Evolutionary conservation across 1,140 invertebrate species (phyloP).

Genomic region (Zeugodacus cucurbitae): DNA sequence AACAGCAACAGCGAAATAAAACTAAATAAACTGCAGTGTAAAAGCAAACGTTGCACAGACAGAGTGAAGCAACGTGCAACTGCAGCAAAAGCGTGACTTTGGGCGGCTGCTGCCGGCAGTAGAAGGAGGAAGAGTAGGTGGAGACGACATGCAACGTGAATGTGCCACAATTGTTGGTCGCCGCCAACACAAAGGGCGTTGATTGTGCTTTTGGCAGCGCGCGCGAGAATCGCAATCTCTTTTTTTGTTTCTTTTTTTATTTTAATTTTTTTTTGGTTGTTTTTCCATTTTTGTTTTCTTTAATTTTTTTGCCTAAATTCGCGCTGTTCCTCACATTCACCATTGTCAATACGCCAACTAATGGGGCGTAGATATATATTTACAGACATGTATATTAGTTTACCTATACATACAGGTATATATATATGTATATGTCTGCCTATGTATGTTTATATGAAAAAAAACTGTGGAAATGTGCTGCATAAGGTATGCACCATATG

Average conservation of each 20-base stretch:
- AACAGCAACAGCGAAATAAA: too few relatives aligned
- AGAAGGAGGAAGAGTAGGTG: not conserved
- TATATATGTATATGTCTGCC: not conserved
- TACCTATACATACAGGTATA: too few relatives aligned
- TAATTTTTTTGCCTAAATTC: not conserved
- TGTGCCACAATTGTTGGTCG: not conserved
- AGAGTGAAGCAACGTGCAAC: not conserved
- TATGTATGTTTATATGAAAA: not conserved
- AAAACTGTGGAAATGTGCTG: not conserved
- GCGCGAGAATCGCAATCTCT: not conserved
- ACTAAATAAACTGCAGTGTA: too few relatives aligned
- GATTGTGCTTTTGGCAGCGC: slow-evolving; percentile 32
- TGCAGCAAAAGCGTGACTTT: not conserved
- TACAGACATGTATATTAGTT: not conserved
- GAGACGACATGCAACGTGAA: not conserved
- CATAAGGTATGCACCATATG: not conserved
- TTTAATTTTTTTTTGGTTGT: not conserved
- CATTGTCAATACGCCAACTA: not conserved
- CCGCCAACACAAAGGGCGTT: slow-evolving; percentile 20
- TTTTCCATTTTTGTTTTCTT: not conserved
- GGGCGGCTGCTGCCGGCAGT: not conserved
- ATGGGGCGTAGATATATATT: not conserved
- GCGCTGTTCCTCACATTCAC: not conserved
- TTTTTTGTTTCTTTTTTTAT: not conserved
- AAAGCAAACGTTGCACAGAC: not conserved